A percentile compares a stretch with the other conserved stretches of the same genome.
Evolutionary conservation across 2,797 vertebrate species (phyloP).

Genomic region (Lacerta agilis): DNA sequence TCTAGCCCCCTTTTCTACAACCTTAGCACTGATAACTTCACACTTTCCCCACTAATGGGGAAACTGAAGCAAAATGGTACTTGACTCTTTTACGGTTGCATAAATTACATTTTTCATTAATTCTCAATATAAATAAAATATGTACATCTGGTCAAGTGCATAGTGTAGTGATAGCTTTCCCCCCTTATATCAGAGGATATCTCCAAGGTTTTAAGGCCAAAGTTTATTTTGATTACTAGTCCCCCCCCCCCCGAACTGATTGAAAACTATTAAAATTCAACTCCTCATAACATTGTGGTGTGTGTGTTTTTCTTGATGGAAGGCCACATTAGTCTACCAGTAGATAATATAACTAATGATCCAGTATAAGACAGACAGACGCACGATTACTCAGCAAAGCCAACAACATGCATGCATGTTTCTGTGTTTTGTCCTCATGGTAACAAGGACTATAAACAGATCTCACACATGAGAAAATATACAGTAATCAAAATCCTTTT

Average conservation of each 20-base stretch:
- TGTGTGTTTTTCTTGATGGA: neutral
- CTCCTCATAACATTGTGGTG: neutral
- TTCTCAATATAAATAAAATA: conserved; percentile 16
- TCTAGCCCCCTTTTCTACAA: conserved; percentile 39
- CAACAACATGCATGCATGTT: conserved; percentile 70
- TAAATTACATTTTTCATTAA: conserved; percentile 18
- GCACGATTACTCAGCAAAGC: conserved; percentile 70
- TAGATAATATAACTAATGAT: conserved; percentile 64
- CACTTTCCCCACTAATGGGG: conserved; percentile 5
- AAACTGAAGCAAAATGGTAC: conserved; percentile 24
- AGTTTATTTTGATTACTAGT: neutral
- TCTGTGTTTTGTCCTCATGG: conserved; percentile 80
- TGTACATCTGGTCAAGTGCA: conserved; percentile 16
- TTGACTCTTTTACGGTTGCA: conserved; percentile 27
- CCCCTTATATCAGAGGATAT: conserved; percentile 36
- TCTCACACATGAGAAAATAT: conserved; percentile 67
- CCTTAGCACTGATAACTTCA: conserved; percentile 31
- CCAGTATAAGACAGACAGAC: conserved; percentile 74
- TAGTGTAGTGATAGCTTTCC: conserved; percentile 10
- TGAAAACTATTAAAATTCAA: neutral
- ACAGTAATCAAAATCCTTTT: conserved; percentile 70
- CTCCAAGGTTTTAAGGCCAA: neutral
- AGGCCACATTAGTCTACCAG: conserved; percentile 65
- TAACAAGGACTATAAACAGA: conserved; percentile 78
- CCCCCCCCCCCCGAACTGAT: neutral